A percentile compares a stretch with the other conserved stretches of the same genome.
Conservation (phyloP, 2,888 invertebrate species). For the Sisyra terminalis region DNA sequence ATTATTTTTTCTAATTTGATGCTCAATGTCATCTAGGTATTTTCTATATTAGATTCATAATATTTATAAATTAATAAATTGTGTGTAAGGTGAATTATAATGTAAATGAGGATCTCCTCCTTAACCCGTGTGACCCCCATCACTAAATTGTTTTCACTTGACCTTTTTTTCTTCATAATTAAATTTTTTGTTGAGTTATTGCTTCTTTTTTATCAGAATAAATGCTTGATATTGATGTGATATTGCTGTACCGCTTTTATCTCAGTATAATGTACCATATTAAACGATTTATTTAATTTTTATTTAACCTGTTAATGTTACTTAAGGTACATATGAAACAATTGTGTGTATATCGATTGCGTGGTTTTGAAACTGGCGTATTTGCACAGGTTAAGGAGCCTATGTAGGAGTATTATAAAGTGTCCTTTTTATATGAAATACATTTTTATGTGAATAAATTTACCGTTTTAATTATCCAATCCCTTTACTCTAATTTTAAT, state of each 20-base stretch:
- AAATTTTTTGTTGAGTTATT: slow-evolving; percentile 1
- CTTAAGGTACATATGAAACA: not conserved
- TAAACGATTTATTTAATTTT: not conserved
- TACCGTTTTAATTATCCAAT: not conserved
- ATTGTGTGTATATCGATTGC: slow-evolving; percentile 2
- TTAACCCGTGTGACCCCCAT: slow-evolving; percentile 6
- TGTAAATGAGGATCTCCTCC: slow-evolving; percentile 6
- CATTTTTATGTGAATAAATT: slow-evolving; percentile 5
- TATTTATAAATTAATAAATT: slow-evolving; percentile 3
- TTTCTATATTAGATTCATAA: not conserved
- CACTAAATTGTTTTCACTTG: not conserved
- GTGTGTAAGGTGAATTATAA: slow-evolving; percentile 1
- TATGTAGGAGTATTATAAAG: slow-evolving; percentile 6
- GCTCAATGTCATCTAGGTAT: slow-evolving; percentile 7
- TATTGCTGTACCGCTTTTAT: not conserved
- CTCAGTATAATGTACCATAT: not conserved
- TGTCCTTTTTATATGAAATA: slow-evolving; percentile 8
- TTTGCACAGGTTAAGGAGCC: slow-evolving; percentile 9
- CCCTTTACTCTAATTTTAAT: not conserved
- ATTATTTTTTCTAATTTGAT: slow-evolving; percentile 3
- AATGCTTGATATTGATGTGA: slow-evolving; percentile 1
- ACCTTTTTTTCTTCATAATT: not conserved
- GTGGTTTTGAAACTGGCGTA: not conserved
- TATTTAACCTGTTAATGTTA: not conserved
- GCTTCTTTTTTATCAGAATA: not conserved